A percentile compares a stretch with the other conserved stretches of the same genome.
Conservation (phyloP, 2,888 invertebrate genomes). For the Heliconius aoede region DNA sequence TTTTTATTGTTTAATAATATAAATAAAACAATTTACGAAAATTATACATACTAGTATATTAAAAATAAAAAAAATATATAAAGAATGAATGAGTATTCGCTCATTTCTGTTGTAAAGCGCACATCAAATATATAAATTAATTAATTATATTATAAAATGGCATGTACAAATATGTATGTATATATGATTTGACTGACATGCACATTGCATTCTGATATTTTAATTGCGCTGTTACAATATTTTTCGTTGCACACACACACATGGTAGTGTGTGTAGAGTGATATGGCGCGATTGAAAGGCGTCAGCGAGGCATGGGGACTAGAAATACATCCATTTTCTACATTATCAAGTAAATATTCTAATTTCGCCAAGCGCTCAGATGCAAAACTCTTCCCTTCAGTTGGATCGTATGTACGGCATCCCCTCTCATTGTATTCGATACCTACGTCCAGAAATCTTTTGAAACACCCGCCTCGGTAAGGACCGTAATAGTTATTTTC, state of each 20-base stretch:
- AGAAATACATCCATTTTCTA: constrained; percentile 56
- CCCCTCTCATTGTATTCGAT: constrained; percentile 52
- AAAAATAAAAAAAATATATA: constrained; percentile 2
- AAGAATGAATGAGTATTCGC: background rate
- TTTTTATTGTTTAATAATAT: background rate
- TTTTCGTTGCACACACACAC: constrained; percentile 61
- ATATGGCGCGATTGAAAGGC: constrained; percentile 60
- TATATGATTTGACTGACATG: background rate
- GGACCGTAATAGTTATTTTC: constrained; percentile 40
- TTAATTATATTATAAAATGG: background rate
- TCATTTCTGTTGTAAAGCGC: background rate
- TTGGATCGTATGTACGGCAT: constrained; percentile 48
- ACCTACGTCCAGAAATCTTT: constrained; percentile 54
- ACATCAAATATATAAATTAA: background rate
- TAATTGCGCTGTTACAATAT: constrained; percentile 57
- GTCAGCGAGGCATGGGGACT: constrained; percentile 63
- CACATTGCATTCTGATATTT: background rate
- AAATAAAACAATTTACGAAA: background rate
- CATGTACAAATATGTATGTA: background rate
- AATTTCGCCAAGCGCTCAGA: constrained; percentile 46
- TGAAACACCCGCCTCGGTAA: constrained; percentile 52
- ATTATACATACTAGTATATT: no score
- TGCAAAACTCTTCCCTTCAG: constrained; percentile 45
- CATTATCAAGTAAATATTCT: constrained; percentile 45
- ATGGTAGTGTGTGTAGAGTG: constrained; percentile 62